A percentile compares a stretch with the other conserved stretches of the same genome.
Evolutionary conservation across 2,113 vertebrate species (phyloP).

Genomic region (Helogale parvula): DNA sequence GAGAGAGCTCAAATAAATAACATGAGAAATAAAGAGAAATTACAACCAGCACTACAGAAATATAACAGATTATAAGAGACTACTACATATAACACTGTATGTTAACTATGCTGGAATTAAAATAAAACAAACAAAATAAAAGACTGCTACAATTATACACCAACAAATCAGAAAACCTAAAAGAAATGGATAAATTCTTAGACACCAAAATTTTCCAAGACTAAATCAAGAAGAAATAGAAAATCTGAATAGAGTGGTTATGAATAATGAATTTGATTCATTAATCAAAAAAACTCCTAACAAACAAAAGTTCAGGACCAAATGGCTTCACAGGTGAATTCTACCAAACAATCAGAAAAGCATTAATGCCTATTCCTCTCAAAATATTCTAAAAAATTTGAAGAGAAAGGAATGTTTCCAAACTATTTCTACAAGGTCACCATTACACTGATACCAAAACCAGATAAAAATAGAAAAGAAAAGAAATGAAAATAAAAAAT

Average conservation of each 20-base stretch:
- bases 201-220: not conserved
- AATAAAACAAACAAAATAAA: not conserved
- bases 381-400: not conserved
- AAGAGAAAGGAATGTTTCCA: not conserved
- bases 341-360: not conserved
- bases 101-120: not conserved
- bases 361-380: not conserved
- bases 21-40: not conserved
- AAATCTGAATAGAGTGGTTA: not conserved
- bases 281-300: not conserved
- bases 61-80: not conserved
- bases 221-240: not conserved
- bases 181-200: not conserved
- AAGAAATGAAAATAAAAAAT: not conserved
- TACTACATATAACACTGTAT: not conserved
- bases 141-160: not conserved
- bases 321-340: not conserved
- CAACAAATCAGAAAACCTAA: not conserved
- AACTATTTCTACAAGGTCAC: not conserved
- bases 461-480: not conserved
- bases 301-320: not conserved
- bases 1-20: not conserved
- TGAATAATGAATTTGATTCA: not conserved
- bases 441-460: not conserved
- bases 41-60: not conserved